These are phyloP conservation scores for Mus spretus DNA, from an alignment of 2,797 vertebrate genomes.

Conservation along the genomic window DNA sequence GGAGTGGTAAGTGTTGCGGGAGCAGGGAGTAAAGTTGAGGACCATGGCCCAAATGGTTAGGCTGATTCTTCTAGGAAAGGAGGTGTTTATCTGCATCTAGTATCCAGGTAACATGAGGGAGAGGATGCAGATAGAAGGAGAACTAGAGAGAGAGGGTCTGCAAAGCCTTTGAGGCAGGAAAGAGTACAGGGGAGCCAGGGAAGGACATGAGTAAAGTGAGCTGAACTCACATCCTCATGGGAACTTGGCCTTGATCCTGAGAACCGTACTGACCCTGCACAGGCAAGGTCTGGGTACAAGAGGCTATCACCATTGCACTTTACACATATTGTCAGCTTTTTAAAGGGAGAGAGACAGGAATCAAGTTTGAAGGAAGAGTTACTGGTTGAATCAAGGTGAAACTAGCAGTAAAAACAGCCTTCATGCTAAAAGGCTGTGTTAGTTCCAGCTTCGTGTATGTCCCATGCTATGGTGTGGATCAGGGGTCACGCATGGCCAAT, in stretches of 20 bases:
- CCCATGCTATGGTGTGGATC: rapidly evolving
- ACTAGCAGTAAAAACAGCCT: neutral
- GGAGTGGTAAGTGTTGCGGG: neutral
- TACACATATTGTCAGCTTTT: neutral
- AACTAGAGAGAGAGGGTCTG: neutral
- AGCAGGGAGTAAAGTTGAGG: too few species aligned
- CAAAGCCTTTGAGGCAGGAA: neutral
- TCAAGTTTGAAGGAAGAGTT: neutral
- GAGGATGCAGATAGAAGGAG: neutral
- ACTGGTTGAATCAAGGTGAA: neutral
- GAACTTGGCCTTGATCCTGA: neutral
- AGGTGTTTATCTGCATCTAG: neutral
- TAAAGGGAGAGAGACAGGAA: neutral
- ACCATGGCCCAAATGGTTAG: neutral
- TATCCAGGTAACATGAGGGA: neutral
- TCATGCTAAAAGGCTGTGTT: neutral
- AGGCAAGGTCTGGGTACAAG: neutral
- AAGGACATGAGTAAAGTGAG: neutral
- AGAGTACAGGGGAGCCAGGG: neutral
- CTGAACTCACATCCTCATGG: neutral
- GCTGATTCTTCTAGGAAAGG: neutral
- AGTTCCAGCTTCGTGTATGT: neutral
- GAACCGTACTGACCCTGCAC: neutral
- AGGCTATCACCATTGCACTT: neutral
- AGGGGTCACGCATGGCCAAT: neutral